phyloP scores from a whole-genome alignment of 2,888 invertebrate genomes.

The Athalia cordata region DNA sequence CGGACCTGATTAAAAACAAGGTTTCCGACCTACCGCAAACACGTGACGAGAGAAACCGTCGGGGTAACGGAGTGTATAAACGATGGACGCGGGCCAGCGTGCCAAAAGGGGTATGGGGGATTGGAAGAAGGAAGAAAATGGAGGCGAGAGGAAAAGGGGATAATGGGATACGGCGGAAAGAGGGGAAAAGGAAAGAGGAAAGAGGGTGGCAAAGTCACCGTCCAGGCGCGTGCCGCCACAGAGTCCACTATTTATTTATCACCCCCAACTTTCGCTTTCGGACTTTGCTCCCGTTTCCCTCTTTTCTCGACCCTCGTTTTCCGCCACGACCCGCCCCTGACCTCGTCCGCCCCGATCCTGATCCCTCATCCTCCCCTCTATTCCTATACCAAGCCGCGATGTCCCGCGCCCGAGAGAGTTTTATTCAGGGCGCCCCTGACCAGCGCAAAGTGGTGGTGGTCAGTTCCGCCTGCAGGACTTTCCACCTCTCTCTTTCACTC shows the following conservation, averaged over 20 bases:
- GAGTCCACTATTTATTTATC: conserved; percentile 72
- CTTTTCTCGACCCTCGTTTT: conserved; percentile 44
- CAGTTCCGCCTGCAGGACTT: conserved; percentile 62
- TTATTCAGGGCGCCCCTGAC: conserved; percentile 63
- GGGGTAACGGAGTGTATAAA: conserved; percentile 33
- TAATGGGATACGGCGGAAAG: conserved; percentile 2
- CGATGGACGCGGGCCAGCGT: conserved; percentile 40
- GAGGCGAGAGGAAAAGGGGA: neutral
- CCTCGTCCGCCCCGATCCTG: conserved; percentile 54
- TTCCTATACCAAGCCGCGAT: conserved; percentile 28
- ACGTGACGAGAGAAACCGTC: conserved; percentile 37
- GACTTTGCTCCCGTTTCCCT: conserved; percentile 54
- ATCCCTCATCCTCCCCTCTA: conserved; percentile 48
- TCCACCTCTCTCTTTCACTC: conserved; percentile 34
- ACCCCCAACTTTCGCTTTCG: conserved; percentile 65
- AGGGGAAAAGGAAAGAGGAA: neutral
- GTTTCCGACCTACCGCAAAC: conserved; percentile 28
- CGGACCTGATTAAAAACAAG: conserved; percentile 22
- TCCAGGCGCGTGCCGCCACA: conserved; percentile 64
- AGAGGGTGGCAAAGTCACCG: conserved; percentile 42
- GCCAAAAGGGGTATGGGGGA: conserved; percentile 18
- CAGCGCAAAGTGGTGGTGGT: conserved; percentile 70
- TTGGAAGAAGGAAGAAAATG: conserved; percentile 6
- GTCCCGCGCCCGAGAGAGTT: conserved; percentile 45
- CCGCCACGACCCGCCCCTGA: conserved; percentile 46